Conservation (phyloP, 2,113 vertebrate genomes). For the Cyprinodon tularosa region DNA sequence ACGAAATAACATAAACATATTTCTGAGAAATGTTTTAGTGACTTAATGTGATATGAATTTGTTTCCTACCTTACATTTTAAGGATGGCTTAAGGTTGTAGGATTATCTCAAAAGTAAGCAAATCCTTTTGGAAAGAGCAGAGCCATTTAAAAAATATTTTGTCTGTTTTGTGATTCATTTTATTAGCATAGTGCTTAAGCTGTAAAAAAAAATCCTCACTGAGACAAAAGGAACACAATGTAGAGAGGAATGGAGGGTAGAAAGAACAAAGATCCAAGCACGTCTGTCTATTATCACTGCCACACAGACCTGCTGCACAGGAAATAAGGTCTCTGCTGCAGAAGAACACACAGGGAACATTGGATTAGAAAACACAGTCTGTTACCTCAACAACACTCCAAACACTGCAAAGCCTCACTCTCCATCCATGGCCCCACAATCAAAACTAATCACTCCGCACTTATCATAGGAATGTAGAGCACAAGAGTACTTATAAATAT, state of each 20-base stretch:
- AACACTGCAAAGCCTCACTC: constrained; percentile 41
- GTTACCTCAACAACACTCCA: constrained; percentile 63
- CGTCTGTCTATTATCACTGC: constrained; percentile 7
- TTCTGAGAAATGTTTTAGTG: too few species aligned
- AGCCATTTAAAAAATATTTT: not conserved
- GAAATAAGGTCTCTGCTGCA: constrained; percentile 15
- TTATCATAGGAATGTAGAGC: constrained; percentile 67
- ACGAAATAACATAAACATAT: too few species aligned
- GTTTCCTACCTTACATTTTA: not conserved
- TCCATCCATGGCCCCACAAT: constrained; percentile 36
- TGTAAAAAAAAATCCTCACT: not conserved
- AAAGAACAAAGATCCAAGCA: constrained; percentile 8
- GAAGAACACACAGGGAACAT: constrained; percentile 35
- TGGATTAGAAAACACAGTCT: constrained; percentile 30
- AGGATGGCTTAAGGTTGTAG: not conserved
- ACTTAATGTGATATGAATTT: not conserved
- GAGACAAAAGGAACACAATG: not conserved
- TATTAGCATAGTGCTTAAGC: not conserved
- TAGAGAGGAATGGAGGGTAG: not conserved
- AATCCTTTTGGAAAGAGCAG: not conserved
- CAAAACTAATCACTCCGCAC: constrained; percentile 49
- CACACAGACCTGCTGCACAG: constrained; percentile 9
- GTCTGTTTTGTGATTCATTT: not conserved
- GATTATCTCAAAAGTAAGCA: not conserved
- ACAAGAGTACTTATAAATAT: constrained; percentile 55